These are phyloP conservation scores for Capromys pilorides DNA, from an alignment of 2,797 vertebrate species.

Conservation along the genomic window DNA sequence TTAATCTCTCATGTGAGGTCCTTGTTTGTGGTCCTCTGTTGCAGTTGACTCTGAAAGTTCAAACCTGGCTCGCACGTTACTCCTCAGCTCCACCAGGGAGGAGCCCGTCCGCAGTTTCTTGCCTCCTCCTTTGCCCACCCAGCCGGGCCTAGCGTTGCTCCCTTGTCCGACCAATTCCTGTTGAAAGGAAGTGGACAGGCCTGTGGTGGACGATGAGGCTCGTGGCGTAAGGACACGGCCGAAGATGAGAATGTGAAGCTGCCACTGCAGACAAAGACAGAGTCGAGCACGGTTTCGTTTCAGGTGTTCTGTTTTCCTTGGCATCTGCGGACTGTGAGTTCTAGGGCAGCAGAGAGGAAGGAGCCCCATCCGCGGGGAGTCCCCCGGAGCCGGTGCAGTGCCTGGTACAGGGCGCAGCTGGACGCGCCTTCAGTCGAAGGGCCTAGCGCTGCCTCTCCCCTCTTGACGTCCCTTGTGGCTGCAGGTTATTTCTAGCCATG, in stretches of 20 bases:
- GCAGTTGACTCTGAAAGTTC: slow-evolving; percentile 13
- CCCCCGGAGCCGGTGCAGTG: background rate
- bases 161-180: background rate
- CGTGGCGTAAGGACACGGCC: background rate
- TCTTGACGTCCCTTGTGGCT: background rate
- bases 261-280: background rate
- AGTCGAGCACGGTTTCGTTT: background rate
- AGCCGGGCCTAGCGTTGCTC: background rate
- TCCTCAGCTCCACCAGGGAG: background rate
- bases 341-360: background rate
- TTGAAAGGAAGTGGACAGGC: background rate
- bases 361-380: background rate
- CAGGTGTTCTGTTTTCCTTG: background rate
- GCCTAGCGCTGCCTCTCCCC: background rate
- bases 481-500: slow-evolving; percentile 6
- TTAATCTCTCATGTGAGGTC: background rate
- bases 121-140: background rate
- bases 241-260: background rate
- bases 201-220: background rate
- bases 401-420: background rate
- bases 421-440: slow-evolving; percentile 1
- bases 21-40: background rate
- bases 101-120: background rate
- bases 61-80: background rate
- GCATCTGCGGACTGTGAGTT: background rate